Evolutionary conservation across 2,797 vertebrate species (phyloP), one percentile per base, ranked within the genome.

Genomic region (Cygnus olor): DNA sequence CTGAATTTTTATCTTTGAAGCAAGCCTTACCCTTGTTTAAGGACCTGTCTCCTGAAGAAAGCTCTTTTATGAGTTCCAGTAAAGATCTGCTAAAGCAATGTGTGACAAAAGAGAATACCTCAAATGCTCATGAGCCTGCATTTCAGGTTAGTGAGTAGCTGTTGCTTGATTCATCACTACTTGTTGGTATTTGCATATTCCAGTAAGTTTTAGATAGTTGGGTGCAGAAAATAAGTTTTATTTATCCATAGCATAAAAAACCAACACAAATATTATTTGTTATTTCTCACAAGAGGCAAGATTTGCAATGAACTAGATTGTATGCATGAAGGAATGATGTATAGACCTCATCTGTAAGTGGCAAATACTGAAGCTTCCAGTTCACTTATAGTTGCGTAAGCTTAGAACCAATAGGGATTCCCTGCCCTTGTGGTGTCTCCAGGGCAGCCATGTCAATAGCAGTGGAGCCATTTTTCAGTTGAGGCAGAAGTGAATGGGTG

Each of bases 11-110:
- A 81, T 97, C 98, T 76, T 95, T 98, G 97, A 96, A 98, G 15
- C 96, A 98, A 70, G 98, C 97, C 36, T 70, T 98, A 66, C 94
- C 97, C 70, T 95, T 99, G 80, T 96, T 99, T 66, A 97, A 94
- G 85, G 97, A 93, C 40, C 92, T 98, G 58, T 96, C 98, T 87
- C 93, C 95, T 92, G 98, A 98, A 89, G 97, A 98, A 78, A 97
- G 88, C 74, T 97, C 97, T 94, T 98, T 98, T 76, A 63, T 98
- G 80, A 93, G 80, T 86, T 95, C 79, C 87, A 94, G 54, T 76
- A 95, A 89, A 93, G 51, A 87, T 81, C 85, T 95, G 14, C 54
- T 97, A 91, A 97, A 86, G 53, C 81, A 86, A 21, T 64, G 28
- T 34, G 17, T 54, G 14, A 54, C 76, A 14, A 64, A 91, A 76